These are phyloP conservation scores for Cairina moschata DNA, from an alignment of 2,113 vertebrate genomes.

Conservation along the genomic window DNA sequence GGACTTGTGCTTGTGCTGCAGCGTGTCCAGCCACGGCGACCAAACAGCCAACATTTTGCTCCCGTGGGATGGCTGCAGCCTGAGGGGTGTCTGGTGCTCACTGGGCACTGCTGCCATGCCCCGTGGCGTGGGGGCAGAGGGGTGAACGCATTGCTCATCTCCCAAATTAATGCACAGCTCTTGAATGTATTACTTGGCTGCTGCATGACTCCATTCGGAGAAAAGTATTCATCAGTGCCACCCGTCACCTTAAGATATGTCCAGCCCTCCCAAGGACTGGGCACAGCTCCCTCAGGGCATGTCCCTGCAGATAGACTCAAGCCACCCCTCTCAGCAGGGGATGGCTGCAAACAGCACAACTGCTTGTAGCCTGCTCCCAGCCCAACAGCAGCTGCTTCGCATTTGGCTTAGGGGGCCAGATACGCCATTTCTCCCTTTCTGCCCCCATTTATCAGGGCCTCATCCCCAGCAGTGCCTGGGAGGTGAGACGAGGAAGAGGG, in stretches of 20 bases:
- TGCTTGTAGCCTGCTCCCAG: not conserved
- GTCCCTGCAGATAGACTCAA: not conserved
- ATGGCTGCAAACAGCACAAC: not conserved
- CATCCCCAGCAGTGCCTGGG: not conserved
- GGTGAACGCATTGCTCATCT: not conserved
- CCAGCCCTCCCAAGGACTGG: not conserved
- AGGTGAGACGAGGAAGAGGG: fast-evolving
- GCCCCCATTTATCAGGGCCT: not conserved
- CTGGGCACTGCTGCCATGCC: not conserved
- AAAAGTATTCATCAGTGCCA: not conserved
- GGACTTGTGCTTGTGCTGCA: not conserved
- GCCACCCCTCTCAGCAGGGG: not conserved
- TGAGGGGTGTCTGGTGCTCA: not conserved
- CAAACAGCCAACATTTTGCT: not conserved
- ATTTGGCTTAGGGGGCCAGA: not conserved
- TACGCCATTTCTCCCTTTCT: not conserved
- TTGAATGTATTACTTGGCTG: not conserved
- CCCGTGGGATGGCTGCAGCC: not conserved
- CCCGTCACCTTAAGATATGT: not conserved
- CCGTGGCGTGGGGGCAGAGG: not conserved
- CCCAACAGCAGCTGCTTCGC: not conserved
- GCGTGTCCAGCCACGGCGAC: not conserved
- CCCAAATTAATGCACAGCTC: not conserved
- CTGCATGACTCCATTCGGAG: not conserved
- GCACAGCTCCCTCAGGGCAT: not conserved